Evolutionary conservation across 35 echinoderm and acorn worm genomes (phyloP).

Genomic region (Ophiothrix spiculata): DNA sequence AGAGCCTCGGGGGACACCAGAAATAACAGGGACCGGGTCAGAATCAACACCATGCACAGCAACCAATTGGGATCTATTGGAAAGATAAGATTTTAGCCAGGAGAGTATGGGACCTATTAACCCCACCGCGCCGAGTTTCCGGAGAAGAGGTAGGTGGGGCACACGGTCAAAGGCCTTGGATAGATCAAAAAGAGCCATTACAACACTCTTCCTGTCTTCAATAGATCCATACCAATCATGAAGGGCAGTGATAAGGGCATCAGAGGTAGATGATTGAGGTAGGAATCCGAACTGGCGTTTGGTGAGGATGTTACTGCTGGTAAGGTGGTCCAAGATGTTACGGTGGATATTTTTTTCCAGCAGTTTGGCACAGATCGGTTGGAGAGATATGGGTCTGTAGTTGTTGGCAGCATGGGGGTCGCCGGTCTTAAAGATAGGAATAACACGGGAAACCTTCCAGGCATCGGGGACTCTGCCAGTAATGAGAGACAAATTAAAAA

Average conservation of each 20-base stretch:
- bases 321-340: background rate
- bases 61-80: background rate
- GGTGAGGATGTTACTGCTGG: background rate
- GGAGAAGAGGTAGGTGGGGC: background rate
- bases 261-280: background rate
- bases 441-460: background rate
- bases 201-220: background rate
- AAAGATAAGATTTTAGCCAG: background rate
- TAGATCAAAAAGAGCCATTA: background rate
- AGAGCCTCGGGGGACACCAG: background rate
- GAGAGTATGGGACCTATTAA: background rate
- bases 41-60: background rate
- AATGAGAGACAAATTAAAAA: background rate
- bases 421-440: background rate
- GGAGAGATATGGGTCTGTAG: no score
- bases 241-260: background rate
- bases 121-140: background rate
- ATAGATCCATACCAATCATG: background rate
- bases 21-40: background rate
- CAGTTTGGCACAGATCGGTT: background rate
- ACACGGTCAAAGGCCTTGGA: slow-evolving; percentile 11
- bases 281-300: background rate
- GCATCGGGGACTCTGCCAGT: background rate
- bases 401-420: background rate
- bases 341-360: background rate